phyloP scores from a whole-genome alignment of 1,140 invertebrate genomes.

The Atopsyche davidsoni region DNA sequence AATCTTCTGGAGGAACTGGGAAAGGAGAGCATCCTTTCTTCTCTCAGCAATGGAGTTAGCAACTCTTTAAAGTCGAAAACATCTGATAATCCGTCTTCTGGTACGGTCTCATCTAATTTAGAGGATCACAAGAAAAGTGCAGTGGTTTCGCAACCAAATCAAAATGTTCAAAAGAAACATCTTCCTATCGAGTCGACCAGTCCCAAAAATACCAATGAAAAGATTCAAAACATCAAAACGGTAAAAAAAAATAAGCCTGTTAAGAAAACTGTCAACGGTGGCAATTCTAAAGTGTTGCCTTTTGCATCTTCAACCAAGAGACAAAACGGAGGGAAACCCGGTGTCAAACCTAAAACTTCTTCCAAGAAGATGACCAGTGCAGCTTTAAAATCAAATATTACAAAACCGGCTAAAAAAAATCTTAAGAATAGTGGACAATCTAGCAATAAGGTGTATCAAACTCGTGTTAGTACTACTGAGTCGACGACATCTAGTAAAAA shows the following conservation, averaged over 20 bases:
- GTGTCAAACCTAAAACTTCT: too few relatives aligned
- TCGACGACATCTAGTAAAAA: too few relatives aligned
- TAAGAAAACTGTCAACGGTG: background rate
- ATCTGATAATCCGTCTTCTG: background rate
- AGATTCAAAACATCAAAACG: background rate
- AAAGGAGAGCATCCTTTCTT: conserved; percentile 22
- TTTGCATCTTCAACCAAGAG: too few relatives aligned
- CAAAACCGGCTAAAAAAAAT: conserved; percentile 8
- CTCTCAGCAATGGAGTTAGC: conserved; percentile 1
- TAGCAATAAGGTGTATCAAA: conserved; percentile 9
- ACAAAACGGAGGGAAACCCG: too few relatives aligned
- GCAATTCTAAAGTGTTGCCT: background rate
- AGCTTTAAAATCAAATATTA: background rate
- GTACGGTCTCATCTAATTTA: background rate
- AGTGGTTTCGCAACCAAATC: background rate
- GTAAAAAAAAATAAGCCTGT: background rate
- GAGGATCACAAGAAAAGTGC: background rate
- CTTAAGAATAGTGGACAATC: too few relatives aligned
- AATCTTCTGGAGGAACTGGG: conserved; percentile 30
- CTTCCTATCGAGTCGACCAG: background rate
- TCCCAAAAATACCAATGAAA: background rate
- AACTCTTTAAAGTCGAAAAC: conserved; percentile 19
- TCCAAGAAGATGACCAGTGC: conserved; percentile 15
- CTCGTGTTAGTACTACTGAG: too few relatives aligned
- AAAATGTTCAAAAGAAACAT: conserved; percentile 9